Evolutionary conservation across 2,888 invertebrate species (phyloP).

Genomic region (Colostygia pectinataria): DNA sequence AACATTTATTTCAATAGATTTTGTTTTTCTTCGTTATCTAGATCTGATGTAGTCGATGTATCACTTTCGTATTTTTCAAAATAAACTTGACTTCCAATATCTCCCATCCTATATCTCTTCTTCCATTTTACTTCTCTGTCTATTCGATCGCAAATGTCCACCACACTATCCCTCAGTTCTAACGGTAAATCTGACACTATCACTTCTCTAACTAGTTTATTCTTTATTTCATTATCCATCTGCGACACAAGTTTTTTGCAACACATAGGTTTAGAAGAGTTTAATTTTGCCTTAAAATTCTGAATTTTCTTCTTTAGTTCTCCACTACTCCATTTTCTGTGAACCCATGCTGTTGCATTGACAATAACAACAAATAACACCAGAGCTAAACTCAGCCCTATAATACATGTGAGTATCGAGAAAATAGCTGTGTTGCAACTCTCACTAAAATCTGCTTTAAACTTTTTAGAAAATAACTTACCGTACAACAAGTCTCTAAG

Average conservation of each 20-base stretch:
- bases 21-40: conserved; percentile 19
- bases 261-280: conserved; percentile 29
- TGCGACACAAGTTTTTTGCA: conserved; percentile 18
- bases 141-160: conserved; percentile 58
- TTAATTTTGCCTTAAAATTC: conserved; percentile 28
- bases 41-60: conserved; percentile 27
- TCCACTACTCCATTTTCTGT: conserved; percentile 41
- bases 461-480: conserved; percentile 46
- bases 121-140: conserved; percentile 50
- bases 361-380: conserved; percentile 47
- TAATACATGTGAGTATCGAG: conserved; percentile 48
- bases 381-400: conserved; percentile 44
- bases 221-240: conserved; percentile 46
- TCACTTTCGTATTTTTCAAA: conserved; percentile 14
- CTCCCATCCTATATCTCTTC: conserved; percentile 49
- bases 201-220: conserved; percentile 59
- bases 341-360: conserved; percentile 40
- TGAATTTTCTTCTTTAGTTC: conserved; percentile 19
- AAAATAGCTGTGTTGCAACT: conserved; percentile 49
- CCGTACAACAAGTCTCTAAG: conserved; percentile 58
- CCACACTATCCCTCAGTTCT: conserved; percentile 54
- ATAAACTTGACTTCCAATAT: conserved; percentile 34
- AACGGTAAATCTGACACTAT: conserved; percentile 60
- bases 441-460: conserved; percentile 43
- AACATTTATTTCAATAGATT: conserved; percentile 17